phyloP scores from a whole-genome alignment of 2,888 invertebrate genomes.

The Diarsia mendica region DNA sequence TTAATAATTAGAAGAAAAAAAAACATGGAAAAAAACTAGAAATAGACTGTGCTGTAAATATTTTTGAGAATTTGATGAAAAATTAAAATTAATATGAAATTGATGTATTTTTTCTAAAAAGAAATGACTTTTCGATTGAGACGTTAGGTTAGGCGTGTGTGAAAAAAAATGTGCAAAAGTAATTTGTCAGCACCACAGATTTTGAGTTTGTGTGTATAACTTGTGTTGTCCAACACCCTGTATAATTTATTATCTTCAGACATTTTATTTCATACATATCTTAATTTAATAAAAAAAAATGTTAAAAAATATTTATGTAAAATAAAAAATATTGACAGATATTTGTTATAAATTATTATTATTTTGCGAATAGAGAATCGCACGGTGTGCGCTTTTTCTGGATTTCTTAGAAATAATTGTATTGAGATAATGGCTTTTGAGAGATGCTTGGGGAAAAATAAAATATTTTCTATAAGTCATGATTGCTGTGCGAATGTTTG shows the following conservation, averaged over 20 bases:
- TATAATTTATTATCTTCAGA: conserved; percentile 60
- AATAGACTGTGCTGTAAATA: conserved; percentile 81
- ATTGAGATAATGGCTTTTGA: conserved; percentile 61
- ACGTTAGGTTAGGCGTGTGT: conserved; percentile 72
- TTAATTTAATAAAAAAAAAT: conserved; percentile 45
- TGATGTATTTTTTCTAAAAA: conserved; percentile 81
- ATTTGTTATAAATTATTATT: conserved; percentile 58
- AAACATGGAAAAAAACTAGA: conserved; percentile 70
- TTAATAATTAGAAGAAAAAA: conserved; percentile 64
- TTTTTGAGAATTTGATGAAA: conserved; percentile 72
- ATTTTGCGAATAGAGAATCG: conserved; percentile 24
- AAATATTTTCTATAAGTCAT: conserved; percentile 57
- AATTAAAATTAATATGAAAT: conserved; percentile 68
- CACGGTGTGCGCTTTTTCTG: conserved; percentile 44
- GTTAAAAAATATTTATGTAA: conserved; percentile 53
- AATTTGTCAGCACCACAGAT: conserved; percentile 76
- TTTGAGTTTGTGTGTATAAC: conserved; percentile 46
- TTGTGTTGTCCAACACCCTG: conserved; percentile 50
- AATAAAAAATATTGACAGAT: conserved; percentile 52
- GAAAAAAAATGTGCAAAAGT: conserved; percentile 72
- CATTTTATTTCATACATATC: conserved; percentile 62
- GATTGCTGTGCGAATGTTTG: conserved; percentile 41
- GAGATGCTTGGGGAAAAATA: conserved; percentile 54
- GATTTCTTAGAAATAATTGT: conserved; percentile 54
- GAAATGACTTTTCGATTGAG: conserved; percentile 72